phyloP scores from a whole-genome alignment of 1,140 invertebrate species.

The Pseudomyrmex cubaensis region DNA sequence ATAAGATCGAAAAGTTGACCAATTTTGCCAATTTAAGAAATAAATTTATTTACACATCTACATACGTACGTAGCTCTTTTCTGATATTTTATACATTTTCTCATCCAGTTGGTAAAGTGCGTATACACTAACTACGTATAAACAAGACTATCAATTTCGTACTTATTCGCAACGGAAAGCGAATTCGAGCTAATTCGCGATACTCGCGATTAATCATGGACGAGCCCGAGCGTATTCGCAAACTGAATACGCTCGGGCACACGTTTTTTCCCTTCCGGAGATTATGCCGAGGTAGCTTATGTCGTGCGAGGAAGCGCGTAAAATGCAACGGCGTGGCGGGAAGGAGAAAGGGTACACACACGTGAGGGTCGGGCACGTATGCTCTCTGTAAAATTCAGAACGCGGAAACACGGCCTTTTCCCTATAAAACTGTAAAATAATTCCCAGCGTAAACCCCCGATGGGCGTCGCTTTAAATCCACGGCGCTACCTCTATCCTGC shows the following conservation, averaged over 20 bases:
- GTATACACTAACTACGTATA: not conserved
- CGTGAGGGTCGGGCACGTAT: conserved; percentile 14
- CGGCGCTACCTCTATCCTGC: conserved; percentile 28
- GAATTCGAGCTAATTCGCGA: conserved; percentile 30
- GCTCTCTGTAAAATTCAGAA: conserved; percentile 67
- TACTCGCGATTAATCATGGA: conserved; percentile 39
- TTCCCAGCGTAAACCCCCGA: conserved; percentile 60
- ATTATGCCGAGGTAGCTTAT: conserved; percentile 52
- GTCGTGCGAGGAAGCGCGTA: conserved; percentile 43
- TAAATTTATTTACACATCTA: not conserved
- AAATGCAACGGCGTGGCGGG: conserved; percentile 33
- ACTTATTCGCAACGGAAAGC: not conserved
- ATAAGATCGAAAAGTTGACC: conserved; percentile 6
- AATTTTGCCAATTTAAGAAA: too few species aligned
- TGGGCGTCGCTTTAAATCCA: conserved; percentile 66
- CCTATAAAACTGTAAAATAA: conserved; percentile 73
- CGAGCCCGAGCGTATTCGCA: not conserved
- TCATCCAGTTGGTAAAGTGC: not conserved
- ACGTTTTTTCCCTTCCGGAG: conserved; percentile 29
- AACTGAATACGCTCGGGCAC: conserved; percentile 1
- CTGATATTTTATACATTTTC: too few species aligned
- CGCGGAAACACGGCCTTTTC: conserved; percentile 58
- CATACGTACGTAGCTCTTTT: not conserved
- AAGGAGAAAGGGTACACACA: not conserved
- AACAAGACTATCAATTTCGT: conserved; percentile 16